Evolutionary conservation across 30 jellyfish, hydroid and myxozoan species (phyloP).

Genomic region (Cassiopea xamachana): DNA sequence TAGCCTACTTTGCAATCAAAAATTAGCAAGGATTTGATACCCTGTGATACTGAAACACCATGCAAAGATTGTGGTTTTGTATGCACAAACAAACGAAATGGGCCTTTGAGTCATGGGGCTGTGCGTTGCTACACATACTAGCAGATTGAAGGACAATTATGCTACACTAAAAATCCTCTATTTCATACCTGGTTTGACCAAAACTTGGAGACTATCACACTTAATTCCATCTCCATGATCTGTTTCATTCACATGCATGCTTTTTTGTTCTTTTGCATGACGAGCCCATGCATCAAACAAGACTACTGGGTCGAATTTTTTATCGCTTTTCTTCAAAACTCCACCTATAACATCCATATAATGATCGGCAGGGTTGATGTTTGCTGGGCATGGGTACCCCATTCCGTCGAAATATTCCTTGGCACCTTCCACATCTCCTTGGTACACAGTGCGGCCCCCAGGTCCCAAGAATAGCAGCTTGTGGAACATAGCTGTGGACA

Average conservation of each 20-base stretch:
- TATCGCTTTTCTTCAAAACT: constrained; percentile 39
- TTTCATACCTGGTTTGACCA: not conserved
- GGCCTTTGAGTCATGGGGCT: too few relatives aligned
- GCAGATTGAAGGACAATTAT: too few relatives aligned
- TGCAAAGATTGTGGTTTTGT: too few relatives aligned
- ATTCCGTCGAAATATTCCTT: constrained; percentile 43
- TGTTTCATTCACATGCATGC: not conserved
- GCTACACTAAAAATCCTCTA: not conserved
- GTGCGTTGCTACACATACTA: too few relatives aligned
- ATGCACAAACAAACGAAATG: too few relatives aligned
- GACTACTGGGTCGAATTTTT: constrained; percentile 17
- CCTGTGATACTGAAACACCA: too few relatives aligned
- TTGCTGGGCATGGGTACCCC: constrained; percentile 52
- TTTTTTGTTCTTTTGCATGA: not conserved
- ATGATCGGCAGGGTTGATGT: constrained; percentile 76
- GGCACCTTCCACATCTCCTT: constrained; percentile 66
- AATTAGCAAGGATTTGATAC: too few relatives aligned
- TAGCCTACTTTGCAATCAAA: too few relatives aligned
- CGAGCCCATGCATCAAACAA: constrained; percentile 63
- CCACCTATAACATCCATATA: constrained; percentile 83
- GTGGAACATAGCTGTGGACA: constrained; percentile 68
- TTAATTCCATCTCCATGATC: not conserved
- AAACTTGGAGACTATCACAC: not conserved
- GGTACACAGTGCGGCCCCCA: constrained; percentile 81
- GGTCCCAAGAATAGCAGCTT: constrained; percentile 74